These are phyloP conservation scores for Euplexia lucipara DNA, from an alignment of 2,888 invertebrate genomes.

Conservation along the genomic window DNA sequence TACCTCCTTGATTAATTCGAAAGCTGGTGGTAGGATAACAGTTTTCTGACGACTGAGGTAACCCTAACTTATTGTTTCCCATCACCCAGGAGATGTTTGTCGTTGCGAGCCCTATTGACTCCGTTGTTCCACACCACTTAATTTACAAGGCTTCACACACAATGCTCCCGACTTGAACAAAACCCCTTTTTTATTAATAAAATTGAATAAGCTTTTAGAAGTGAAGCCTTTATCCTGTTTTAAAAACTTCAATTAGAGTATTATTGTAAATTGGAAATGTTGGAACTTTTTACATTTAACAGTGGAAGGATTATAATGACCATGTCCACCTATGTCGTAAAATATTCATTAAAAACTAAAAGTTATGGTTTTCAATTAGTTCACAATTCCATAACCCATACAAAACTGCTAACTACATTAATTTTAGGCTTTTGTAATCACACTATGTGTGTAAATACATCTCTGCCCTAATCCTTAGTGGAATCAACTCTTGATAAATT, in stretches of 20 bases:
- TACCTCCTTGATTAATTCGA: too few species aligned
- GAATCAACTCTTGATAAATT: too few species aligned
- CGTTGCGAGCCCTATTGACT: constrained; percentile 21
- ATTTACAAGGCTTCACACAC: constrained; percentile 24
- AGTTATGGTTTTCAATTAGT: too few species aligned
- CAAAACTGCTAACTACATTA: too few species aligned
- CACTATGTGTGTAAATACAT: too few species aligned
- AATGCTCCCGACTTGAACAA: constrained; percentile 22
- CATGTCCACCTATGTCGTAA: too few species aligned
- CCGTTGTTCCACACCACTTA: constrained; percentile 35
- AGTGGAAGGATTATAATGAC: too few species aligned
- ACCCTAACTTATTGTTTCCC: constrained; percentile 31
- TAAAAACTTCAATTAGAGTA: constrained; percentile 6
- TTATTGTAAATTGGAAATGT: constrained; percentile 4
- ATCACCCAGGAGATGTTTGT: constrained; percentile 34
- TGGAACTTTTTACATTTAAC: not conserved
- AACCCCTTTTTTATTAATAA: constrained; percentile 13
- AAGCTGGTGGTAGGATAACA: too few species aligned
- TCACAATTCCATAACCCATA: too few species aligned
- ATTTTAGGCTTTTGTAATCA: too few species aligned
- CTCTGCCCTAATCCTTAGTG: too few species aligned
- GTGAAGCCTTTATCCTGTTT: constrained; percentile 15
- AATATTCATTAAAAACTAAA: too few species aligned
- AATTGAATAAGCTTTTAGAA: constrained; percentile 22
- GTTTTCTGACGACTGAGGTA: not conserved